Evolutionary conservation across 2,888 invertebrate species (phyloP).

Genomic region (Teleiodes luculella): DNA sequence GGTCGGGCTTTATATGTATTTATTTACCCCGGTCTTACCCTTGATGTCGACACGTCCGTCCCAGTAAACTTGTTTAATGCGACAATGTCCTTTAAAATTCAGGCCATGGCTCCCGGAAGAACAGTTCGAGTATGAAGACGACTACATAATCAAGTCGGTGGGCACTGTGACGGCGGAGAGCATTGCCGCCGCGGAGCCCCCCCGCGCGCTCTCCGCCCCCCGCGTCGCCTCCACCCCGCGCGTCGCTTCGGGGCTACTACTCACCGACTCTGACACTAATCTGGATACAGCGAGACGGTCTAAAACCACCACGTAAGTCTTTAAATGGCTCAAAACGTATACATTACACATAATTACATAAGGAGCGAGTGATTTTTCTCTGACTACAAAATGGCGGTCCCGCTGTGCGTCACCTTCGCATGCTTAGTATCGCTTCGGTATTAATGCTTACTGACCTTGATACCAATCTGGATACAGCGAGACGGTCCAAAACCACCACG

Average conservation of each 20-base stretch:
- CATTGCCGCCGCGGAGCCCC: background rate
- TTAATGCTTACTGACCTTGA: slow-evolving; percentile 50
- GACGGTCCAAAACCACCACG: slow-evolving; percentile 53
- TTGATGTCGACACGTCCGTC: too few species aligned
- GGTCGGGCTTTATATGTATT: too few species aligned
- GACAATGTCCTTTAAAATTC: too few species aligned
- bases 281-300: slow-evolving; percentile 49
- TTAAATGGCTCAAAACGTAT: too few species aligned
- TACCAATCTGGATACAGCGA: slow-evolving; percentile 49
- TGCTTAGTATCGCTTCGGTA: background rate
- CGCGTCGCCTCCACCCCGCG: background rate
- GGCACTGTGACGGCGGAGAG: background rate
- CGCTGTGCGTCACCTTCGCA: background rate
- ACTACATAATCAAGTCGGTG: slow-evolving; percentile 85
- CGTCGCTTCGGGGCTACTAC: slow-evolving; percentile 4
- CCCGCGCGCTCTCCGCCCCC: slow-evolving; percentile 22
- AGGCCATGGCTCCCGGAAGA: slow-evolving; percentile 96
- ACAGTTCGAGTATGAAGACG: slow-evolving; percentile 90
- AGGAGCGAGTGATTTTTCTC: too few species aligned
- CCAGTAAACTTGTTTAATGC: too few species aligned
- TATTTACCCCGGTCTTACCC: too few species aligned
- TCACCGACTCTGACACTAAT: slow-evolving; percentile 58
- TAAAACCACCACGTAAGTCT: slow-evolving; percentile 55
- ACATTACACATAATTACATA: too few species aligned
- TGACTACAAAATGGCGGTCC: too few species aligned